phyloP scores from a whole-genome alignment of 2,113 vertebrate genomes.

The Cyphomyrus discorhynchus region DNA sequence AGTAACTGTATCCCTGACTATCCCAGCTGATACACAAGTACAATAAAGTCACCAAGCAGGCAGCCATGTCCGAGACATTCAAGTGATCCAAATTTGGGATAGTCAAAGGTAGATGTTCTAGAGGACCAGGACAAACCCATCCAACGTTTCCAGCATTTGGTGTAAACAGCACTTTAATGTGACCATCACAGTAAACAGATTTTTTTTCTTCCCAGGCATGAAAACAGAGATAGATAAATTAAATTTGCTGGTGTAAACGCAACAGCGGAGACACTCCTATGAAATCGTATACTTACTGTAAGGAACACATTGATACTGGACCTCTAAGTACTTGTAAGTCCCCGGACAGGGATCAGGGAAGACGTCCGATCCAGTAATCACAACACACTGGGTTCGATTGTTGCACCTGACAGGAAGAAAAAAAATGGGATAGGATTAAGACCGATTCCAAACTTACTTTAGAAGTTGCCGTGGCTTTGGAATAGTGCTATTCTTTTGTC shows the following conservation, averaged over 20 bases:
- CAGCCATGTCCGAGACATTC: not conserved
- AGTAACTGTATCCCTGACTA: not conserved
- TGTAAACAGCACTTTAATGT: not conserved
- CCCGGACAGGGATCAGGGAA: conserved; percentile 99
- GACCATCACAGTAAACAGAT: not conserved
- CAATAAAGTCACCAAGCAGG: not conserved
- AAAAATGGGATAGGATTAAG: conserved; percentile 39
- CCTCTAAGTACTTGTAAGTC: conserved; percentile 99
- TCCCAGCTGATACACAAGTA: not conserved
- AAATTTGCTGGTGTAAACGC: not conserved
- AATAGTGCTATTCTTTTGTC: not conserved
- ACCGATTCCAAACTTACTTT: not conserved
- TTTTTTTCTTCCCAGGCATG: not conserved
- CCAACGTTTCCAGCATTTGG: not conserved
- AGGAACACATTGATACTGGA: conserved; percentile 99
- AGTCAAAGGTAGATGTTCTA: not conserved
- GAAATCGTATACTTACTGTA: conserved; percentile 87
- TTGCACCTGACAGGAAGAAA: conserved; percentile 83
- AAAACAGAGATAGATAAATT: not conserved
- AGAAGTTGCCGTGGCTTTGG: not conserved
- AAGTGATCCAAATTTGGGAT: not conserved
- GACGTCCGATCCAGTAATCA: conserved; percentile 95
- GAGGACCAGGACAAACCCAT: not conserved
- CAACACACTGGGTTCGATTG: conserved; percentile 97
- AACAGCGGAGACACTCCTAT: not conserved